Evolutionary conservation across 2,113 vertebrate species (phyloP).

Genomic region (Oncorhynchus gorbuscha): DNA sequence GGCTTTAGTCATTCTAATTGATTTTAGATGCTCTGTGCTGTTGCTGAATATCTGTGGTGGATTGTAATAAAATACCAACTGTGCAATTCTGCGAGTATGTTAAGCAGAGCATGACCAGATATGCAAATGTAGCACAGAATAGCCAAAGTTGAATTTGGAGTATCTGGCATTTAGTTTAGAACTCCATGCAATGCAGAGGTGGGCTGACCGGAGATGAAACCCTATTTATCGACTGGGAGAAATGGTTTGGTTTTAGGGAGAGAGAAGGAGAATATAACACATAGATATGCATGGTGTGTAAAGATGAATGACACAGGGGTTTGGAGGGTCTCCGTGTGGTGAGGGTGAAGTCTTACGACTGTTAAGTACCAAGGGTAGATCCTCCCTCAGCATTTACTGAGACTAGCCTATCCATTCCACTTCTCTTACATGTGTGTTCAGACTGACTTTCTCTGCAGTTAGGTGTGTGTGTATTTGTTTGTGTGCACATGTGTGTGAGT

Average conservation of each 20-base stretch:
- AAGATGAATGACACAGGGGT: conserved; percentile 10
- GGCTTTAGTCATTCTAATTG: conserved; percentile 86
- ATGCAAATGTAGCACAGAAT: conserved; percentile 88
- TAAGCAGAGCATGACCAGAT: conserved; percentile 82
- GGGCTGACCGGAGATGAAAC: conserved; percentile 81
- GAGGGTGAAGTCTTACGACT: not conserved
- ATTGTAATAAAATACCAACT: conserved; percentile 86
- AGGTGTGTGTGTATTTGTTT: not conserved
- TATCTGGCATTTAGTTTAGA: conserved; percentile 81
- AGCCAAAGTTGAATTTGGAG: conserved; percentile 83
- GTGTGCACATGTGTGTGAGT: not conserved
- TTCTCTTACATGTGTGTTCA: not conserved
- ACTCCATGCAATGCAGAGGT: conserved; percentile 85
- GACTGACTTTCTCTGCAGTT: not conserved
- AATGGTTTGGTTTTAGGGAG: conserved; percentile 72
- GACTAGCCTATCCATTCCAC: not conserved
- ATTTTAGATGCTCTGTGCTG: conserved; percentile 80
- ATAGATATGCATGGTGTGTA: not conserved
- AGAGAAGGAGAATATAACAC: conserved; percentile 70
- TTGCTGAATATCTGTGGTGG: conserved; percentile 81
- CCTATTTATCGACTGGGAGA: conserved; percentile 80
- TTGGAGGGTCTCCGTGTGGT: not conserved
- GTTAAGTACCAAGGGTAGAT: conserved; percentile 29
- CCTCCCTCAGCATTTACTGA: conserved; percentile 1
- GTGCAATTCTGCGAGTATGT: conserved; percentile 85